Evolutionary conservation across 37 sponge, comb jelly and placozoan genomes (phyloP), one percentile per base, ranked within the genome.

Genomic region (Ephydatia muelleri): DNA sequence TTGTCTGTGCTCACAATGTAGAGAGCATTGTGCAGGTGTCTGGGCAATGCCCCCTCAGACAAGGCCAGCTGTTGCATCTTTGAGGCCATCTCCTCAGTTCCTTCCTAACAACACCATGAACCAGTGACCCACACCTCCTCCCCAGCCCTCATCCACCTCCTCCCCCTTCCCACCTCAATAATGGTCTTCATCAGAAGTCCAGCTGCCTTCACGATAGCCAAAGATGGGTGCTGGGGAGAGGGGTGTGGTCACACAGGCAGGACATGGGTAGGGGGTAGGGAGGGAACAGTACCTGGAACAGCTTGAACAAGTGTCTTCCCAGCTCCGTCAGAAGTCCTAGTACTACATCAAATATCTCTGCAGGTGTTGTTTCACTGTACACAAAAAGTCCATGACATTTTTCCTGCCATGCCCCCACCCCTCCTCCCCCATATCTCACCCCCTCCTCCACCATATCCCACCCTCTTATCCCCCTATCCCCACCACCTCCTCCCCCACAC

Each of bases 51-150:
- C 9, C 99, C 99, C 83, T 99, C 99, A 0, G 97, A 94, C 68
- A 99, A 86, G 11, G 99, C 99, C 67, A 99, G 90, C 70, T 97
- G 94, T 93, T 99, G 99, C 97, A 99, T 96, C 82, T 81, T 93
- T 25, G 83, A 65, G n/a, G 99, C 92, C 29, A 83, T 87, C 80
- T 95, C 97, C 27, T 87, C 38, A 5, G 88, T 87, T 2, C 94
- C 99, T 79, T 99, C 99, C 93, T 93, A 71, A 71, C 72, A 26
- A 26, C 12, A n/a, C n/a, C n/a, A n/a, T n/a, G 57, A 28, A n/a
- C n/a, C n/a, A n/a, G n/a, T n/a, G n/a, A n/a, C n/a, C 57, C 33
- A 57, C 30, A 27, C 33, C 28, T 22, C 21, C 28, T n/a, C n/a
- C n/a, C n/a, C n/a, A n/a, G n/a, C n/a, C n/a, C n/a, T n/a, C n/a